Evolutionary conservation across 2,113 vertebrate species (phyloP), one percentile per base, ranked within the genome.

Genomic region (Anoura caudifer): DNA sequence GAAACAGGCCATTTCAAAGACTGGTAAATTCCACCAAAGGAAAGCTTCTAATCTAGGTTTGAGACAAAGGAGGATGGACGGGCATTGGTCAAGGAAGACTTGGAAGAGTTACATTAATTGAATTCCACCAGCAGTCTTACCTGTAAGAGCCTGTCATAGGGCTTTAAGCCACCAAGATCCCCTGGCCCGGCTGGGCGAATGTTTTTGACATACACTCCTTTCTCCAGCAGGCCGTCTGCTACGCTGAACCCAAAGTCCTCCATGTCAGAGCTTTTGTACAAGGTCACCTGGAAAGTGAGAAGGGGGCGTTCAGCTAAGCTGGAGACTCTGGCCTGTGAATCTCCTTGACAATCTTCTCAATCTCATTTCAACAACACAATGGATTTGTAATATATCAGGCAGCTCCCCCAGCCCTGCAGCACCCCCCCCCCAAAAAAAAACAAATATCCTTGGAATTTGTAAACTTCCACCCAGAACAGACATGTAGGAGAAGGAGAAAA

Each of bases 181-280:
- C 99, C 99, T 26, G 99, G 99, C 20, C 99, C 99, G 43, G 99
- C 99, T 0, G 98, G 98, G 17, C 99, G 99, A 86, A 99, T 99
- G 90, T 99, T 99, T 98, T 99, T 99, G 38, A 99, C 99, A 19
- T 99, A 99, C 0, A 99, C 99, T 0, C 99, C 99, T 95, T 99
- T 99, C 97, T 99, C 99, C 96, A 99, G 36, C 92, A 99, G 98
- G 13, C 99, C 99, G 22, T 99, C 99, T 5, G 99, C 99, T 88
- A 99, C 99, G 6, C 99, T 99, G 98, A 99, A 99, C n/a, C 99
- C 99, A 52, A 99, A 99, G 97, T 99, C 99, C 70, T 99, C 99
- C 96, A 99, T 97, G 67, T 99, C 99, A 1, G 99, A 99, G 85
- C 99, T 98, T 98, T 99, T 99, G 94, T 99, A 99, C 88, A 99